Evolutionary conservation across 1,140 invertebrate species (phyloP).

Genomic region (Cydia amplana): DNA sequence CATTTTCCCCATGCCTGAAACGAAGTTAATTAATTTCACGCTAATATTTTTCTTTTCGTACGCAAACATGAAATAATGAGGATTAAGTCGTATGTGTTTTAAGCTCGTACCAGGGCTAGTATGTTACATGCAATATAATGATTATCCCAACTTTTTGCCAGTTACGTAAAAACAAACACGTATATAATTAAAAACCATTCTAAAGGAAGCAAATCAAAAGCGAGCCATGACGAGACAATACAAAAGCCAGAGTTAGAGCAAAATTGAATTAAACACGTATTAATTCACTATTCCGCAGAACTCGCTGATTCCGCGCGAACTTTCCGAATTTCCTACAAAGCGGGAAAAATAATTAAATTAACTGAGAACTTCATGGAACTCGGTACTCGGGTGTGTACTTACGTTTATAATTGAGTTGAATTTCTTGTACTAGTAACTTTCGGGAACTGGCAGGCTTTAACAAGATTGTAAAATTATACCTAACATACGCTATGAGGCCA

Average conservation of each 20-base stretch:
- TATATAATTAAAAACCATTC: too few relatives aligned
- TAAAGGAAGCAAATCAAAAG: conserved; percentile 11
- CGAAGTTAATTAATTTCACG: too few relatives aligned
- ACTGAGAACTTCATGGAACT: conserved; percentile 7
- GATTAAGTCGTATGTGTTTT: too few relatives aligned
- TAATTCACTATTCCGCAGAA: conserved; percentile 28
- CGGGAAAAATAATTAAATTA: conserved; percentile 31
- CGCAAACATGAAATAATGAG: too few relatives aligned
- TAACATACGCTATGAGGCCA: neutral
- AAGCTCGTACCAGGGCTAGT: too few relatives aligned
- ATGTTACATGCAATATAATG: too few relatives aligned
- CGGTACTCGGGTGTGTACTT: neutral
- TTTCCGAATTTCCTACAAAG: conserved; percentile 24
- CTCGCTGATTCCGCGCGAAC: conserved; percentile 2
- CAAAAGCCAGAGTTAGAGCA: conserved; percentile 5
- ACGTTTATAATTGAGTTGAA: conserved; percentile 17
- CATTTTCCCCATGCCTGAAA: too few relatives aligned
- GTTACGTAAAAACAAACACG: neutral
- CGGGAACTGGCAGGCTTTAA: too few relatives aligned
- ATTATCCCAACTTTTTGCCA: too few relatives aligned
- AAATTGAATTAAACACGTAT: conserved; percentile 32
- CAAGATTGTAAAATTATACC: neutral
- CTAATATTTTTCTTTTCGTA: too few relatives aligned
- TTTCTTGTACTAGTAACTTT: conserved; percentile 5
- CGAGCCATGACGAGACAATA: neutral